A percentile compares a stretch with the other conserved stretches of the same genome.
phyloP scores from a whole-genome alignment of 2,113 vertebrate species.

The Hemibates koningsi region DNA sequence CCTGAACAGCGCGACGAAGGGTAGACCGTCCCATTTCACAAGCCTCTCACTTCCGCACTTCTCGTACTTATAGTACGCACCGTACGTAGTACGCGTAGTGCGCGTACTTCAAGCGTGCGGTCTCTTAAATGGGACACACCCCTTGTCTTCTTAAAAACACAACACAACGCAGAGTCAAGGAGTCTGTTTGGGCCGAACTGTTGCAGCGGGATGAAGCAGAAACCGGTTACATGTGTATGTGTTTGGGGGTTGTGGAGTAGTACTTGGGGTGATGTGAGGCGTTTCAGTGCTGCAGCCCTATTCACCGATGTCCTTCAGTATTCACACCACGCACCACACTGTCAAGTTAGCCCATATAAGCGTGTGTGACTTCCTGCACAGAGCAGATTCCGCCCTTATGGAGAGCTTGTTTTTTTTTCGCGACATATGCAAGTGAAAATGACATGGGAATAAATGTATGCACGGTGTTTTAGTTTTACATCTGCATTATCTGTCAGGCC shows the following conservation, averaged over 20 bases:
- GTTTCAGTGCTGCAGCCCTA: background rate
- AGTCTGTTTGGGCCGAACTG: no score
- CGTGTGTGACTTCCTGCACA: background rate
- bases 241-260: background rate
- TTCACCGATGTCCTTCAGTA: background rate
- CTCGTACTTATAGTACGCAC: no score
- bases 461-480: background rate
- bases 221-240: no score
- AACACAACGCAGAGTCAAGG: no score
- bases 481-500: background rate
- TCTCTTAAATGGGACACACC: no score
- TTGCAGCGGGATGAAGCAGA: no score
- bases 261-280: background rate
- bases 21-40: no score
- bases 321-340: constrained; percentile 5
- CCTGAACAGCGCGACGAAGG: no score
- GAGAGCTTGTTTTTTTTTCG: background rate
- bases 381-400: background rate
- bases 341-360: background rate
- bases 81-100: no score
- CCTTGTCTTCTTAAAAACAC: no score
- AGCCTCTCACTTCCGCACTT: no score
- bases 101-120: no score
- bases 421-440: background rate
- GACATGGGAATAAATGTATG: background rate